These are phyloP conservation scores for Drosophila neotestacea DNA, from an alignment of 2,888 invertebrate species.

Conservation along the genomic window DNA sequence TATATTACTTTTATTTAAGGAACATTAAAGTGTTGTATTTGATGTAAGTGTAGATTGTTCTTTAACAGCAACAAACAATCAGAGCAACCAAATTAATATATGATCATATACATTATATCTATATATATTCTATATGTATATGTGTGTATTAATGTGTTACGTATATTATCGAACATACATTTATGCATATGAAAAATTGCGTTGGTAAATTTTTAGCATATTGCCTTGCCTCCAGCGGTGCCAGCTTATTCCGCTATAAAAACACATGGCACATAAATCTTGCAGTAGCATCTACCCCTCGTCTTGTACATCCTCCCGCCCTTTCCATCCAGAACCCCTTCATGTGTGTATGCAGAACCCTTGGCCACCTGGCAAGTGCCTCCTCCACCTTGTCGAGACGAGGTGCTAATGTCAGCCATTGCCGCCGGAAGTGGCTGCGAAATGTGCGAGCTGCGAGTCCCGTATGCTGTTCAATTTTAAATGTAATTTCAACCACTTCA, in stretches of 20 bases:
- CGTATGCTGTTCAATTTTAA: constrained; percentile 73
- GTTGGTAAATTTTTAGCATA: constrained; percentile 70
- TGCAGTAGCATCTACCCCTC: constrained; percentile 26
- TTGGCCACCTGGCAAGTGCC: constrained; percentile 53
- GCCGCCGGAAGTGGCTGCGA: constrained; percentile 65
- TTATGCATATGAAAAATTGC: constrained; percentile 68
- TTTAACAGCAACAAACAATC: constrained; percentile 46
- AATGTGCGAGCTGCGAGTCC: constrained; percentile 34
- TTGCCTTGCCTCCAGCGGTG: constrained; percentile 54
- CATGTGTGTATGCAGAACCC: constrained; percentile 15
- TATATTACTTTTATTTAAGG: too few species aligned
- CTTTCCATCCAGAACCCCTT: neutral
- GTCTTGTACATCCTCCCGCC: neutral
- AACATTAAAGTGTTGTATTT: too few species aligned
- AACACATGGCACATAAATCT: constrained; percentile 77
- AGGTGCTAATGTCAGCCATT: constrained; percentile 75
- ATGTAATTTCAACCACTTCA: constrained; percentile 67
- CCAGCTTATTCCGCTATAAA: constrained; percentile 48
- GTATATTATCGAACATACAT: constrained; percentile 49
- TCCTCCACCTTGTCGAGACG: constrained; percentile 47
- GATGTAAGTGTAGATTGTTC: constrained; percentile 58
- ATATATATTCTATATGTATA: neutral
- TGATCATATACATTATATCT: neutral
- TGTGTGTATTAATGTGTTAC: constrained; percentile 2
- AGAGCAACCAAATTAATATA: constrained; percentile 19